Conservation (phyloP, 2,888 invertebrate genomes). For the Drosophila algonquin region DNA sequence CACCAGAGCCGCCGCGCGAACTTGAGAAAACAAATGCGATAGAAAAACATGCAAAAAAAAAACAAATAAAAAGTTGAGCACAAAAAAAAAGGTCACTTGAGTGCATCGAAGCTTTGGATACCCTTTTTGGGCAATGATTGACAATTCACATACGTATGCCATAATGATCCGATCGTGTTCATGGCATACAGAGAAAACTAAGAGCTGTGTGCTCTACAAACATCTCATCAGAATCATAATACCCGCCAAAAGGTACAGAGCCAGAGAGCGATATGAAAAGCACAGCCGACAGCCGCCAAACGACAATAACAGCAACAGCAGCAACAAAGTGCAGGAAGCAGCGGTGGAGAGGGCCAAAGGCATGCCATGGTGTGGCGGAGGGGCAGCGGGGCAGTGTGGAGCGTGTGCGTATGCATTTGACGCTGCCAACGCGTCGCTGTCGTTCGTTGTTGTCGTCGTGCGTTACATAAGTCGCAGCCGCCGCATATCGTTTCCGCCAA, state of each 20-base stretch:
- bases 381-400: neutral
- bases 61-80: slow-evolving; percentile 10
- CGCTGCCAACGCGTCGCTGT: slow-evolving; percentile 39
- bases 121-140: neutral
- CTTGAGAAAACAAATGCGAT: slow-evolving; percentile 74
- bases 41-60: slow-evolving; percentile 64
- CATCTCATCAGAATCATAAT: slow-evolving; percentile 11
- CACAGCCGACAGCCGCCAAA: slow-evolving; percentile 35
- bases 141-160: too few species aligned
- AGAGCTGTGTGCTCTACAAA: neutral
- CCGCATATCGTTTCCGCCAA: slow-evolving; percentile 69
- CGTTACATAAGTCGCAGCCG: slow-evolving; percentile 69
- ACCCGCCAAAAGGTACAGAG: slow-evolving; percentile 10
- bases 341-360: slow-evolving; percentile 19
- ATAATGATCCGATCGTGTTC: too few species aligned
- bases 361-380: slow-evolving; percentile 19
- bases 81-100: slow-evolving; percentile 9
- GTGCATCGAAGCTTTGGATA: neutral
- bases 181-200: too few species aligned
- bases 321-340: slow-evolving; percentile 67
- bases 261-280: slow-evolving; percentile 38
- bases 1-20: slow-evolving; percentile 66
- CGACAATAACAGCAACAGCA: slow-evolving; percentile 48
- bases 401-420: slow-evolving; percentile 65
- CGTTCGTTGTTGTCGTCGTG: slow-evolving; percentile 33